Percentiles rank a stretch among this genome's conserved stretches.
These are phyloP conservation scores for Pomacea maculata DNA, from an alignment of 1,140 invertebrate species.

Conservation along the genomic window DNA sequence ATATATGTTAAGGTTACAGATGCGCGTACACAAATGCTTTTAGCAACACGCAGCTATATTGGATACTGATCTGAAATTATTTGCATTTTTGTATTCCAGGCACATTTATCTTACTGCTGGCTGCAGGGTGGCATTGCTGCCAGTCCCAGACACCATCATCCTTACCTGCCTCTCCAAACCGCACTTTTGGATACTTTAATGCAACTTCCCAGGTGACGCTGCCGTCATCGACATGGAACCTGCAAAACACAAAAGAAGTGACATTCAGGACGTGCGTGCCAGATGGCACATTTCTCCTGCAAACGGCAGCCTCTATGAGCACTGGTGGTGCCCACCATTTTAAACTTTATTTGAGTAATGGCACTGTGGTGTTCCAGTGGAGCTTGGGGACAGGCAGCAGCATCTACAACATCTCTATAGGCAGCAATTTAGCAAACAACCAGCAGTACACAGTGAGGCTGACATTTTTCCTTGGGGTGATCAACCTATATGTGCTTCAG, in stretches of 20 bases:
- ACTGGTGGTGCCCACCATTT: not conserved
- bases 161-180: not conserved
- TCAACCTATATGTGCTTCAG: not conserved
- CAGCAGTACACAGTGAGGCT: slow-evolving; percentile 25
- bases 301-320: not conserved
- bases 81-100: not conserved
- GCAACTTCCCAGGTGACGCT: slow-evolving; percentile 22
- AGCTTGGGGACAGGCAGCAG: not conserved
- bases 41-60: too few species aligned
- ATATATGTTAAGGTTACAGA: too few species aligned
- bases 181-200: slow-evolving; percentile 29
- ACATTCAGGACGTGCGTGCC: slow-evolving; percentile 24
- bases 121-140: not conserved
- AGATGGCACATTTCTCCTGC: slow-evolving; percentile 6
- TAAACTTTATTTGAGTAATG: slow-evolving; percentile 65
- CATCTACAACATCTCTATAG: not conserved
- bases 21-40: too few species aligned
- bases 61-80: too few species aligned
- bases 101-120: slow-evolving; percentile 20
- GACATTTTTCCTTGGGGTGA: slow-evolving; percentile 11
- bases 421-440: slow-evolving; percentile 21
- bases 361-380: slow-evolving; percentile 26
- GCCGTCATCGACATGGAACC: slow-evolving; percentile 21
- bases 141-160: slow-evolving; percentile 11
- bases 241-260: slow-evolving; percentile 12